A percentile compares a stretch with the other conserved stretches of the same genome.
Conservation (phyloP, 2,888 invertebrate species). For the Cryptus viduatorius region DNA sequence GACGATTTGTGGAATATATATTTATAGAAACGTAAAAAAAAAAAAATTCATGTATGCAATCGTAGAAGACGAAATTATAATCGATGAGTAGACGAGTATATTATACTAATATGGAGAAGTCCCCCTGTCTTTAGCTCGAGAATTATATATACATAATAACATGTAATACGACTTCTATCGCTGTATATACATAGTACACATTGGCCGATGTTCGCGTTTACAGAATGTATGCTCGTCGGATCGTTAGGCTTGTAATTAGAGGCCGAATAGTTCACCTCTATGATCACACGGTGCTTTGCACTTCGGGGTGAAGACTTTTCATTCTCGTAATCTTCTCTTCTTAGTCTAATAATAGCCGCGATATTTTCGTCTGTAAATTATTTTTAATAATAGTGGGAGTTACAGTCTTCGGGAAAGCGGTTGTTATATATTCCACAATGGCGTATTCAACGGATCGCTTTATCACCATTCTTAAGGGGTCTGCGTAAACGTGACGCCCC, state of each 20-base stretch:
- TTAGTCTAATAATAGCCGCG: neutral
- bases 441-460: neutral
- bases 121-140: slow-evolving; percentile 25
- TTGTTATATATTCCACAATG: slow-evolving; percentile 1
- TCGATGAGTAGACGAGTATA: slow-evolving; percentile 37
- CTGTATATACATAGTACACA: neutral
- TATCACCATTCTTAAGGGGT: neutral
- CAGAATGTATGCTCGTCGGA: neutral
- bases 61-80: slow-evolving; percentile 17
- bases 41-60: slow-evolving; percentile 14
- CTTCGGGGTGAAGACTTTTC: neutral
- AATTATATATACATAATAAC: slow-evolving; percentile 36
- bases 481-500: no score
- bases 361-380: neutral
- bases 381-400: neutral
- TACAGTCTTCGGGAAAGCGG: neutral
- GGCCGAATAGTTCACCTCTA: slow-evolving; percentile 33
- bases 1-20: slow-evolving; percentile 2
- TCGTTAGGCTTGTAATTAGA: slow-evolving; percentile 53
- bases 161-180: slow-evolving; percentile 30
- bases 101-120: slow-evolving; percentile 26
- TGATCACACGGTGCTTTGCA: slow-evolving; percentile 27
- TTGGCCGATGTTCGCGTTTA: neutral
- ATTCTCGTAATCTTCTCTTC: slow-evolving; percentile 20
- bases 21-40: neutral